Base-by-base conservation (phyloP, 2,888 invertebrate species). In the Lasioglossum calceatum region DNA sequence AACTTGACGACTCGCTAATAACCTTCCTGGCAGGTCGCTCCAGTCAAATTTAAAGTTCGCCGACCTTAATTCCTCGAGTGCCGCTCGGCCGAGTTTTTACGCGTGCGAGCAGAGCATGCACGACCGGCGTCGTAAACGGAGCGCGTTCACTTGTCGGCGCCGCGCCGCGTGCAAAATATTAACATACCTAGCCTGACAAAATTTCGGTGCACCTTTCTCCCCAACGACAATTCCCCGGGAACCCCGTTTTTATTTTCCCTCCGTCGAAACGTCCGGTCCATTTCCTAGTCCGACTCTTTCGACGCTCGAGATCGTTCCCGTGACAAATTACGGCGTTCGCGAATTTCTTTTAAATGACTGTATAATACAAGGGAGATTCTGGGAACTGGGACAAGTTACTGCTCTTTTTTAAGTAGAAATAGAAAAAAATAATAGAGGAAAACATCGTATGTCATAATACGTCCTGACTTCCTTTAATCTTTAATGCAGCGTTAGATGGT, bases 1-100 rank as follows among this genome's bases (percentile, higher is more conserved):
- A 87, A 85, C 87, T 88, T 89, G 92, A 89, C 89, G 92, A 90
- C 85, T 89, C 91, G 92, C 91, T 92, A 92, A 92, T 92, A 92
- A 92, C 90, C 91, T 88, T 80, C 75, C 89, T 74, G 82, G 78
- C 86, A 83, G 79, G 79, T 54, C 23, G 71, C 84, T 70, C 87
- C 74, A 85, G 87, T 77, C 87, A 83, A 89, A 91, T 90, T 89
- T 89, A 89, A 90, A 92, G 90, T 89, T 88, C 85, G 72, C 78
- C 84, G 84, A 84, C 84, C 87, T 82, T 81, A 74, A 81, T 84
- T 86, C 81, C 84, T 84, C 71, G n/a, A 79, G 67, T 32, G 70
- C 50, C 58, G 44, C 70, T n/a, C 42, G 72, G 27, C 36, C 70
- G 61, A 70, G 70, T 81, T 72, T 84, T 54, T 42, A 16, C 70